Evolutionary conservation across 2,797 vertebrate species (phyloP), one percentile per base, ranked within the genome.

Genomic region (Scolopax bukidnonensis): DNA sequence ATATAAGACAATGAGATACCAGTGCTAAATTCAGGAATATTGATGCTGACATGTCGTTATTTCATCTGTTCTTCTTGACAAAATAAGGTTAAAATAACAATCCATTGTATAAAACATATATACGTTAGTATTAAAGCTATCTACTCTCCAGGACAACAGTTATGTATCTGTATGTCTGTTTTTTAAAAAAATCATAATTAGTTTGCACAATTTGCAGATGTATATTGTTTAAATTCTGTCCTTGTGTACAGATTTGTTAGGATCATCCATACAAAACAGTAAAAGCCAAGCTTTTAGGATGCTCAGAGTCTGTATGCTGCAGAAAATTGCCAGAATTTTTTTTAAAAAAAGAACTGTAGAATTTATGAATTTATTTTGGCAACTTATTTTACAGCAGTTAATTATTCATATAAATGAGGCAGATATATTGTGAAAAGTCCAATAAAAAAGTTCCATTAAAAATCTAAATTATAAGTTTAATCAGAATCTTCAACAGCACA

Each of bases 391-490:
- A 81, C 61, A 74, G 71, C 79, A 90, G 77, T 97, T 97, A 97
- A 97, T 97, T 97, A 93, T 93, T 95, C 87, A 96, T 94, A 95
- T 85, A 94, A 50, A 93, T 95, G 86, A 94, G 82, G 86, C 64
- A 97, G 89, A 97, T 96, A 95, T 96, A 95, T 94, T 96, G 60
- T 91, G 78, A 95, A 94, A 97, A 96, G 87, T 63, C 63, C 79
- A 97, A 97, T 97, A 75, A 96, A 95, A 95, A 97, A 91, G 74
- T 96, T 97, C 86, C 97, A 97, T 97, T 97, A 97, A 97, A 96
- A 84, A 32, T 83, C 76, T 97, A 95, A 97, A 97, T 96, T 97
- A 96, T 85, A 97, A 60, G 73, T 93, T 96, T 97, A 96, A 97
- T 97, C 59, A 14, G 95, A 88, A 79, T 91, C 96, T 96, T 95